These are phyloP conservation scores for Papilio xuthus DNA, from an alignment of 1,140 invertebrate genomes.

Conservation along the genomic window DNA sequence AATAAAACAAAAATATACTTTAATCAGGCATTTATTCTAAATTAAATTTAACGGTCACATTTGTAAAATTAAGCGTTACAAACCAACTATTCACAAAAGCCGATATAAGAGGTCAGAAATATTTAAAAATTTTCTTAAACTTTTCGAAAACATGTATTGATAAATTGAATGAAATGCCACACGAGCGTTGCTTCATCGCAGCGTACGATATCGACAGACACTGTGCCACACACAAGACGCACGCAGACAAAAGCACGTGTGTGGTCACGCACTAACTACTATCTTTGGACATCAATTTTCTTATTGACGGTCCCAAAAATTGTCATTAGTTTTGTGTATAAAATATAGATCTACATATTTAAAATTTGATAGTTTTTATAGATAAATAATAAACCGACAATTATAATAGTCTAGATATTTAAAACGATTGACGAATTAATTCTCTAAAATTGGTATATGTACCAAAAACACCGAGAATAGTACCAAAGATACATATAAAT, in stretches of 20 bases:
- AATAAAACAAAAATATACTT: neutral
- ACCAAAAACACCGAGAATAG: conserved; percentile 41
- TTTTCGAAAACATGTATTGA: neutral
- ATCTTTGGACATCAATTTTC: too few relatives aligned
- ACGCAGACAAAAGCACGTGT: too few relatives aligned
- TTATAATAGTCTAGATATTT: conserved; percentile 14
- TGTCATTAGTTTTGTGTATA: too few relatives aligned
- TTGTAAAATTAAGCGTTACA: neutral
- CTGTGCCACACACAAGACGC: too few relatives aligned
- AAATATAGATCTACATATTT: neutral
- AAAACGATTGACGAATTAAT: conserved; percentile 28
- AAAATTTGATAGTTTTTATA: neutral
- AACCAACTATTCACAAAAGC: too few relatives aligned
- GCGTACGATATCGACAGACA: too few relatives aligned
- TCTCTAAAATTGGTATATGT: conserved; percentile 44
- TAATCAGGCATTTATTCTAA: neutral
- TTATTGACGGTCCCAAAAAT: too few relatives aligned
- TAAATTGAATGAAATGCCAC: too few relatives aligned
- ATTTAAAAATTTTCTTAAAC: neutral
- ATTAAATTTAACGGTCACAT: neutral
- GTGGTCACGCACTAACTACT: too few relatives aligned
- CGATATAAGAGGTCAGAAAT: neutral
- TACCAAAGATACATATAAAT: conserved; percentile 41
- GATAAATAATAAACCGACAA: neutral
- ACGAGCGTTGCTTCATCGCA: too few relatives aligned